Percentiles rank a stretch among this genome's conserved stretches.
These are phyloP conservation scores for Euphydryas editha DNA, from an alignment of 2,888 invertebrate genomes.

Conservation along the genomic window DNA sequence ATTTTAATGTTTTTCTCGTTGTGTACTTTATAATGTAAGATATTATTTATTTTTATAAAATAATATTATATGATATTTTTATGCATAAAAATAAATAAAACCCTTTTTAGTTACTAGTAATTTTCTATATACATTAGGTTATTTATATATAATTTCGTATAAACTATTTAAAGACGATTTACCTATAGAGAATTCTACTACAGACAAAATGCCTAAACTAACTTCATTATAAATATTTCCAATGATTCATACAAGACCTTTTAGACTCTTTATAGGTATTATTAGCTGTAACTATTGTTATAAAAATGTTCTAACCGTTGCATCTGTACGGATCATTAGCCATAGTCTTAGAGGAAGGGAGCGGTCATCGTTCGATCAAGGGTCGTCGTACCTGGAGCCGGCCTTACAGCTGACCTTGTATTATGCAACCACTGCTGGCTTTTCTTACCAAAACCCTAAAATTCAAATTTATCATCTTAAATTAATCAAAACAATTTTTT, in stretches of 20 bases:
- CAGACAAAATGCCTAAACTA: too few relatives aligned
- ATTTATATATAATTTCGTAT: too few relatives aligned
- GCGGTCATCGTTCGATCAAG: conserved; percentile 36
- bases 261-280: neutral
- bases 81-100: too few relatives aligned
- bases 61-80: too few relatives aligned
- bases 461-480: neutral
- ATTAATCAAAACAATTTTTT: neutral
- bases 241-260: neutral
- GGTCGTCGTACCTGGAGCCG: conserved; percentile 37
- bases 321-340: conserved; percentile 33
- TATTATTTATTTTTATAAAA: neutral
- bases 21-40: neutral
- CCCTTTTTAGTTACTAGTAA: too few relatives aligned
- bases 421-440: conserved; percentile 13
- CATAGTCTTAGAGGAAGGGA: conserved; percentile 28
- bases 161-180: too few relatives aligned
- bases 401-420: conserved; percentile 18
- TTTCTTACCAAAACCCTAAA: neutral
- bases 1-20: neutral
- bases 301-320: conserved; percentile 19
- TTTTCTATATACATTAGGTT: too few relatives aligned
- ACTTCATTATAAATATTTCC: too few relatives aligned
- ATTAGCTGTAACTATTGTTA: conserved; percentile 4
- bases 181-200: too few relatives aligned